Evolutionary conservation across 1,140 invertebrate species (phyloP), one percentile per base, ranked within the genome.

Genomic region (Microplitis demolitor): DNA sequence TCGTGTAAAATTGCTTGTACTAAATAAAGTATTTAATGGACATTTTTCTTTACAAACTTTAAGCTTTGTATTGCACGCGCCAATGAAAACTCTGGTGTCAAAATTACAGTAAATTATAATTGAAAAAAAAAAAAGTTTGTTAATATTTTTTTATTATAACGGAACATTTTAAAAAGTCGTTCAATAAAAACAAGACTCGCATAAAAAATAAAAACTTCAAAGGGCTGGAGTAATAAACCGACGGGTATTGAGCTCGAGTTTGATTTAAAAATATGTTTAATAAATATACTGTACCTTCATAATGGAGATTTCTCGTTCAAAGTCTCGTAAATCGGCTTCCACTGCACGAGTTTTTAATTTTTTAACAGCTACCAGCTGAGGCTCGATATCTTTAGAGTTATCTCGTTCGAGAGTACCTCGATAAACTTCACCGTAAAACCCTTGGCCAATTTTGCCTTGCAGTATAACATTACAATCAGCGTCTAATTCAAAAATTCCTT

Each of bases 341-440:
- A 83, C 77, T 54, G 83, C 87, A 56, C 81, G 82, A 37, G 82
- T 88, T 80, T 89, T 93, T 0, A 95, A 83, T 78, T 91, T 91
- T 81, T 95, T 95, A 0, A 95, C 90, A 45, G 94, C 94, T 8
- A 95, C 93, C 79, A 86, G 81, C 76, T 88, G 86, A 0, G 88
- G 82, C 50, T 86, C 87, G 0, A 79, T 79, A 62, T 88, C 84
- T 56, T 87, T 87, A 45, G 84, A 82, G 60, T 80, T 82, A 31
- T 86, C 79, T 76, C 88, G 85, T 70, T 90, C 90, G 50, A 92
- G 81, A 2, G 85, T 88, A 2, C 91, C 93, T 76, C 89, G 88
- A 78, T 89, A 92, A 13, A 94, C 93, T 78, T 92, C 91, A 0
- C 93, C 93, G 82, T 93, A 94, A 83, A 91, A 92, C 14, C 93